phyloP scores from a whole-genome alignment of 2,797 vertebrate species.

The Ibycter americanus region DNA sequence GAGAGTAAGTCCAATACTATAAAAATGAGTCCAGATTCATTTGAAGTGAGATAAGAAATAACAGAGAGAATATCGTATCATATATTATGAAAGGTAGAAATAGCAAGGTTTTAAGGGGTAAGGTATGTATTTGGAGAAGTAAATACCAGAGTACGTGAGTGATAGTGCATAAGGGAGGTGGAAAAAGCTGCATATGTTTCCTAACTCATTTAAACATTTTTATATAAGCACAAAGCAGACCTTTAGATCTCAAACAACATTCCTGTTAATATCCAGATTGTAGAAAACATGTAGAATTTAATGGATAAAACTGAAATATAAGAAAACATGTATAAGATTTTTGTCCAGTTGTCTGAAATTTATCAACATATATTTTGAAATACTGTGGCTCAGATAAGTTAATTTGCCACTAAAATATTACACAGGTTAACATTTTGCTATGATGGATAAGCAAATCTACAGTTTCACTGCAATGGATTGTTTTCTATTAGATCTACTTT shows the following conservation, averaged over 20 bases:
- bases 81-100: neutral
- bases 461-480: neutral
- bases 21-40: neutral
- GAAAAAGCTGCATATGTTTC: neutral
- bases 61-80: neutral
- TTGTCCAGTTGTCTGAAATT: neutral
- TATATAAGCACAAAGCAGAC: neutral
- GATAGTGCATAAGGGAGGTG: neutral
- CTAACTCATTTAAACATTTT: neutral
- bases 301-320: neutral
- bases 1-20: neutral
- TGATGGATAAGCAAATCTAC: conserved; percentile 5
- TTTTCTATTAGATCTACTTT: conserved; percentile 31
- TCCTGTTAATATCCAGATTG: neutral
- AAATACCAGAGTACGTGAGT: neutral
- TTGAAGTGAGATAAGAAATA: neutral
- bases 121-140: neutral
- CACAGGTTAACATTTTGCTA: neutral
- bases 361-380: neutral
- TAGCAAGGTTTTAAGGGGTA: neutral
- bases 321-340: neutral
- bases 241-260: neutral
- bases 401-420: neutral
- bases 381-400: neutral
- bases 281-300: neutral